phyloP scores from a whole-genome alignment of 2,888 invertebrate species.

The Laspeyria flexula region DNA sequence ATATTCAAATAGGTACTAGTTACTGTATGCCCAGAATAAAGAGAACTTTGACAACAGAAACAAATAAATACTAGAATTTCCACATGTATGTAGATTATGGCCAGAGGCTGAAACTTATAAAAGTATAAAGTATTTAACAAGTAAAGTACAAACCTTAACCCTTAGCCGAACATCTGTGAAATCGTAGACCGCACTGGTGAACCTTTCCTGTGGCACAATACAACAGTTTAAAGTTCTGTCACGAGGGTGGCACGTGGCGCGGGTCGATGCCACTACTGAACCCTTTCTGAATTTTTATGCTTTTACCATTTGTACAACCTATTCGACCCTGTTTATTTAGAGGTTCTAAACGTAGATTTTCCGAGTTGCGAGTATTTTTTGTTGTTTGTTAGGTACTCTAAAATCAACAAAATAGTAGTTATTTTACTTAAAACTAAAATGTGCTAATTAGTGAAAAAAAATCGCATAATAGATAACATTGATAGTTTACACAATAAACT shows the following conservation, averaged over 20 bases:
- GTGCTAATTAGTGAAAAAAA: too few species aligned
- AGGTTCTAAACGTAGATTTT: not conserved
- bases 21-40: too few species aligned
- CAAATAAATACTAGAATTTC: too few species aligned
- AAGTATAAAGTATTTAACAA: too few species aligned
- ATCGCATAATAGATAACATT: too few species aligned
- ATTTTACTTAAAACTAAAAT: too few species aligned
- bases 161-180: not conserved
- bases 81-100: too few species aligned
- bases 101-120: too few species aligned
- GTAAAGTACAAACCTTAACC: not conserved
- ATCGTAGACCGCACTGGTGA: constrained; percentile 6
- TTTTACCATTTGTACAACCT: constrained; percentile 13
- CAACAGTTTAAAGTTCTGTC: constrained; percentile 62
- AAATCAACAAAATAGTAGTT: too few species aligned
- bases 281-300: constrained; percentile 59
- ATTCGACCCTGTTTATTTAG: constrained; percentile 3
- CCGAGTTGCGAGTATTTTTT: not conserved
- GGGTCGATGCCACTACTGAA: constrained; percentile 56
- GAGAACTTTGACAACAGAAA: too few species aligned
- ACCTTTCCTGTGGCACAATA: constrained; percentile 19
- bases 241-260: constrained; percentile 61
- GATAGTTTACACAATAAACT: too few species aligned
- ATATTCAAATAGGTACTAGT: too few species aligned
- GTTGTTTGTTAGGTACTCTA: not conserved